Evolutionary conservation across 1,140 invertebrate genomes (phyloP).

Genomic region (Rhopalosiphum padi): DNA sequence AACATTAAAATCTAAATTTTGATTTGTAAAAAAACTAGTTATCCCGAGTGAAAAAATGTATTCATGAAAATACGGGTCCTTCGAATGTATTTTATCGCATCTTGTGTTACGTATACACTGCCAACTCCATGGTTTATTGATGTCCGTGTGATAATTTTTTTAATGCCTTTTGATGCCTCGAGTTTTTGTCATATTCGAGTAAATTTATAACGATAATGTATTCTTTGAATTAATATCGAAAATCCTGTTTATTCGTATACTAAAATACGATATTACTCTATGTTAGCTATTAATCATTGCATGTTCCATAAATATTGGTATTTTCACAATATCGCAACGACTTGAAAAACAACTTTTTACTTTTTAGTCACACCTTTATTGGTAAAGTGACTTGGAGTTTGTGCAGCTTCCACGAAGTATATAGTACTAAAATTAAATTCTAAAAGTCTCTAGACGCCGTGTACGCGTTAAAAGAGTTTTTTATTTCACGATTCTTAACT

Average conservation of each 20-base stretch:
- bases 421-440: neutral
- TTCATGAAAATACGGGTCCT: neutral
- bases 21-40: neutral
- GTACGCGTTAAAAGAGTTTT: neutral
- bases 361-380: neutral
- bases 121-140: neutral
- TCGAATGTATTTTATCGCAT: neutral
- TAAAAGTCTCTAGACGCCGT: neutral
- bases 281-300: neutral
- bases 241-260: neutral
- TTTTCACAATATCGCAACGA: neutral
- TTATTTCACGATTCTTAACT: neutral
- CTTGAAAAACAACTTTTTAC: neutral
- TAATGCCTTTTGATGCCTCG: neutral
- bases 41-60: neutral
- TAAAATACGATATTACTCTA: neutral
- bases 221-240: neutral
- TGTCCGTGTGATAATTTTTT: neutral
- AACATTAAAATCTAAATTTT: conserved; percentile 17
- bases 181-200: neutral
- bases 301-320: neutral
- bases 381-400: neutral
- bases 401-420: neutral
- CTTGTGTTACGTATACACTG: neutral
- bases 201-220: neutral